phyloP scores from a whole-genome alignment of 2,113 vertebrate species.

The Chrysemys picta region DNA sequence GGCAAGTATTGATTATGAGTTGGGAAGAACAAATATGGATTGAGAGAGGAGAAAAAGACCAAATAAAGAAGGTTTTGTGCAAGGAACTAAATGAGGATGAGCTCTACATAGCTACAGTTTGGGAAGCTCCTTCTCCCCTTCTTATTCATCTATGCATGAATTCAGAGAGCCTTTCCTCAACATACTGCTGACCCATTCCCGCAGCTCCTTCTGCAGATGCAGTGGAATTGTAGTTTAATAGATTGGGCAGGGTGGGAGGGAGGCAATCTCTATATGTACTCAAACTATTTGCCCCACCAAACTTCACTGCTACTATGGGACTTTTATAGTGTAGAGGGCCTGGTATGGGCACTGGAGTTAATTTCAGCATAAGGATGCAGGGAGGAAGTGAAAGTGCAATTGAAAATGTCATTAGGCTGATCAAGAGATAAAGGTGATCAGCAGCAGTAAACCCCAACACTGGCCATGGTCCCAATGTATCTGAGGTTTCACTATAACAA shows the following conservation, averaged over 20 bases:
- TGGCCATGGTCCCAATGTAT: not conserved
- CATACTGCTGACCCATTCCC: not conserved
- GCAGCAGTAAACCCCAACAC: not conserved
- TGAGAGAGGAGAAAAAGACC: not conserved
- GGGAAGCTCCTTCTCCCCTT: not conserved
- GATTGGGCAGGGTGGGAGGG: not conserved
- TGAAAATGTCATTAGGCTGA: not conserved
- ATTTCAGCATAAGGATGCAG: not conserved
- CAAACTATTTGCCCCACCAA: not conserved
- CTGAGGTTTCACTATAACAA: not conserved
- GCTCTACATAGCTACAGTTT: not conserved
- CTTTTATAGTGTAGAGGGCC: not conserved
- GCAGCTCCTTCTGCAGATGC: not conserved
- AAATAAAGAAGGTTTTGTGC: not conserved
- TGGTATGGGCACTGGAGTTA: not conserved
- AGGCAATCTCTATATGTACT: not conserved
- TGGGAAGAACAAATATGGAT: not conserved
- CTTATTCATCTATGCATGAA: not conserved
- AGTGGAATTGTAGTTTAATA: not conserved
- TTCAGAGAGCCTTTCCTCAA: not conserved
- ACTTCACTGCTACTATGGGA: not conserved
- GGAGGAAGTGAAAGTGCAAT: not conserved
- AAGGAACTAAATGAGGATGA: not conserved
- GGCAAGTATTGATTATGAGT: not conserved
- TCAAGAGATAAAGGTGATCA: not conserved